A percentile compares a stretch with the other conserved stretches of the same genome.
Conservation (phyloP, 2,113 vertebrate species). For the Narcine bancroftii region DNA sequence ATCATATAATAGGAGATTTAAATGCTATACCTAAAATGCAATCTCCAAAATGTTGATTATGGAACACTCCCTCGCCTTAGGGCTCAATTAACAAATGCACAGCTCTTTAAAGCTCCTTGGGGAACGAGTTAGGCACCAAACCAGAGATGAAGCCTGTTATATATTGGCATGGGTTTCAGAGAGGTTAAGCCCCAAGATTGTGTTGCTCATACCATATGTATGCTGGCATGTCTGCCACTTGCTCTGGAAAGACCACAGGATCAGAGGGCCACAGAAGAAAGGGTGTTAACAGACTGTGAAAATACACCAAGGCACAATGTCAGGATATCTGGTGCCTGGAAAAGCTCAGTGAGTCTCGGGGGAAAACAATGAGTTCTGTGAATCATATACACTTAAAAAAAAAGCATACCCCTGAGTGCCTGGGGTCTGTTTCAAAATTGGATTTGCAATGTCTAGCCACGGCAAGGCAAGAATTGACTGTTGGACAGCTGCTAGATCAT, state of each 20-base stretch:
- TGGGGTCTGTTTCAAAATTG: neutral
- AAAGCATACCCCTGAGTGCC: neutral
- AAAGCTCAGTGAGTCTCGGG: neutral
- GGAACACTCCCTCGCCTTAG: neutral
- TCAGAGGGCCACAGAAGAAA: neutral
- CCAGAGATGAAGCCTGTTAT: neutral
- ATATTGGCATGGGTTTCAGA: neutral
- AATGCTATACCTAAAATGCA: neutral
- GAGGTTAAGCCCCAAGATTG: neutral
- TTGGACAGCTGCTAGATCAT: neutral
- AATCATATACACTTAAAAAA: neutral
- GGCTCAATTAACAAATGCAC: neutral
- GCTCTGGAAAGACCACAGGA: neutral
- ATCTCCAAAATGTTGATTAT: neutral
- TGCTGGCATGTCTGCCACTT: neutral
- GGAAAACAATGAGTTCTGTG: slow-evolving; percentile 14
- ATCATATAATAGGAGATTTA: neutral
- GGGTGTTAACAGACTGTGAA: neutral
- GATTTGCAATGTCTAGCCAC: neutral
- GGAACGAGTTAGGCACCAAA: neutral
- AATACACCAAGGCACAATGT: neutral
- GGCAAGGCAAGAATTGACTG: neutral
- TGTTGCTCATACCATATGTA: neutral
- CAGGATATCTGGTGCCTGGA: neutral
- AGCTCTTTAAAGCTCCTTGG: neutral